A percentile compares a stretch with the other conserved stretches of the same genome.
Evolutionary conservation across 2,888 invertebrate genomes (phyloP).

Genomic region (Nezara viridula): DNA sequence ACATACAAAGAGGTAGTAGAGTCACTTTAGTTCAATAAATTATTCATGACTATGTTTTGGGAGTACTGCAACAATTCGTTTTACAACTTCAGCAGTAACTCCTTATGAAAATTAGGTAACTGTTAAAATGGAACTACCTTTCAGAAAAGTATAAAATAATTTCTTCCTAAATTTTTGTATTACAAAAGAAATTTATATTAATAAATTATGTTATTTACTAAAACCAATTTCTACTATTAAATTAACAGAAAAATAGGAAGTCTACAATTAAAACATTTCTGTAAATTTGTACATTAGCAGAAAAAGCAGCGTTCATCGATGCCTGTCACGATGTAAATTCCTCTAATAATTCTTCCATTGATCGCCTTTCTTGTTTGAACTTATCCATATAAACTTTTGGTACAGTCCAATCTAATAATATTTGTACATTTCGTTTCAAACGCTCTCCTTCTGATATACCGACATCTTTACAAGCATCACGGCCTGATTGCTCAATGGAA

Average conservation of each 20-base stretch:
- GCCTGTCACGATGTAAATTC: slow-evolving; percentile 75
- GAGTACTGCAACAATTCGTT: background rate
- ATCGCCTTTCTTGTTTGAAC: slow-evolving; percentile 80
- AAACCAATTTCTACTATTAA: background rate
- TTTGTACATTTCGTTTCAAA: slow-evolving; percentile 81
- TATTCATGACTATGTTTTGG: background rate
- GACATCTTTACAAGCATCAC: slow-evolving; percentile 75
- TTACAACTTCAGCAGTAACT: background rate
- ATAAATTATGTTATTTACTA: background rate
- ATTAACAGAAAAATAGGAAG: background rate
- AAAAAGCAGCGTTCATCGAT: background rate
- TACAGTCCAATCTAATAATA: slow-evolving; percentile 85
- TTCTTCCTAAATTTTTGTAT: no score
- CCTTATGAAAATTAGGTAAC: background rate
- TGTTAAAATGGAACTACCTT: background rate
- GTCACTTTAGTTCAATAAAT: background rate
- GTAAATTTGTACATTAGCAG: slow-evolving; percentile 40
- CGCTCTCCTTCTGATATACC: slow-evolving; percentile 75
- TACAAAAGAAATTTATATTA: no score
- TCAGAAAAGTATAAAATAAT: no score
- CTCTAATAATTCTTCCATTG: slow-evolving; percentile 84
- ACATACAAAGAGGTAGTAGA: slow-evolving; percentile 1
- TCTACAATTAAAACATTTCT: background rate
- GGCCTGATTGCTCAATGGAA: slow-evolving; percentile 82
- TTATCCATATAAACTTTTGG: slow-evolving; percentile 83